These are phyloP conservation scores for Spisula subtruncata DNA, from an alignment of 2,888 invertebrate species.

Conservation along the genomic window DNA sequence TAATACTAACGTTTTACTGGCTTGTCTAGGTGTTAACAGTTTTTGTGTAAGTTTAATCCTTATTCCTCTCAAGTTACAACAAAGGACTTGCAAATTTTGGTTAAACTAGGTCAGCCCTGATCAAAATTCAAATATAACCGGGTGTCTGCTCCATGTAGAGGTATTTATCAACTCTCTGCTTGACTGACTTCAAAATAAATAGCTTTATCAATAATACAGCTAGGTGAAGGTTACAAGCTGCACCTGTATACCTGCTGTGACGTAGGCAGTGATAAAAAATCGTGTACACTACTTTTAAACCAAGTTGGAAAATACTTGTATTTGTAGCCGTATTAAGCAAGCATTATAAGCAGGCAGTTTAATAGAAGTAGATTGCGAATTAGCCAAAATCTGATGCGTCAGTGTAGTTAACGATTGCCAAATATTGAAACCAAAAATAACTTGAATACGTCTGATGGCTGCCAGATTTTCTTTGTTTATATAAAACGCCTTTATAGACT, in stretches of 20 bases:
- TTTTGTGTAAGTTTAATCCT: slow-evolving; percentile 11
- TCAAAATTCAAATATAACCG: background rate
- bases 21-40: background rate
- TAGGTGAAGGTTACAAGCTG: slow-evolving; percentile 28
- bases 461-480: slow-evolving; percentile 2
- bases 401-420: slow-evolving; percentile 5
- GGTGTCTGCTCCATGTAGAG: background rate
- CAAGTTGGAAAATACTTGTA: background rate
- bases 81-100: background rate
- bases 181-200: slow-evolving; percentile 49
- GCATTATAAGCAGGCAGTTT: background rate
- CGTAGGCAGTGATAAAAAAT: slow-evolving; percentile 1
- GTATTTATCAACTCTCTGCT: background rate
- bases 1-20: background rate
- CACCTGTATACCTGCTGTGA: slow-evolving; percentile 35
- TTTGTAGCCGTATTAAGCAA: background rate
- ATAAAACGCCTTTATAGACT: background rate
- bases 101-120: slow-evolving; percentile 19
- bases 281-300: background rate
- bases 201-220: background rate
- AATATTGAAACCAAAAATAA: slow-evolving; percentile 22
- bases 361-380: background rate
- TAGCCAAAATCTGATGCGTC: background rate
- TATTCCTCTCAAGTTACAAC: background rate
- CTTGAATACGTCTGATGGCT: background rate